Conservation (phyloP, 1,140 invertebrate genomes). For the Panagrolaimus sp. region DNA sequence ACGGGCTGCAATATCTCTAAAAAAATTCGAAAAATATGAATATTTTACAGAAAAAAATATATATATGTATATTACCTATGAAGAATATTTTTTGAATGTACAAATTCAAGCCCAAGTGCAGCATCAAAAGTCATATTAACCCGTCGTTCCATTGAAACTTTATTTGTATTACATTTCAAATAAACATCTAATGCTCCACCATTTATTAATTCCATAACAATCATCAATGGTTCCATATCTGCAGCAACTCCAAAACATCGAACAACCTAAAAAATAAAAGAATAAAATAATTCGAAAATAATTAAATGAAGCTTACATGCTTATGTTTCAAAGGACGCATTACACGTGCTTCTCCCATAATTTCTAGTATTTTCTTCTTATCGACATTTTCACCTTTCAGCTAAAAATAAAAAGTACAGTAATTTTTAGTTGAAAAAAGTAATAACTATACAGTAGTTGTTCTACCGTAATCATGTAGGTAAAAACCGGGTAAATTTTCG, state of each 20-base stretch:
- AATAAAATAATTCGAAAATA: no score
- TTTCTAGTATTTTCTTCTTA: not conserved
- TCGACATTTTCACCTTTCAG: slow-evolving; percentile 6
- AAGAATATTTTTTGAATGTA: slow-evolving; percentile 66
- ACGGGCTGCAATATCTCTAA: slow-evolving; percentile 10
- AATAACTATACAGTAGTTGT: no score
- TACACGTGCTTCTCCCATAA: not conserved
- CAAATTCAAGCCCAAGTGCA: slow-evolving; percentile 64
- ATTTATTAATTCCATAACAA: slow-evolving; percentile 41
- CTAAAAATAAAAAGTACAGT: slow-evolving; percentile 12
- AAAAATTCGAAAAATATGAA: not conserved
- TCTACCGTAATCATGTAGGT: no score
- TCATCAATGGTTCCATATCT: slow-evolving; percentile 29
- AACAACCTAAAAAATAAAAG: not conserved
- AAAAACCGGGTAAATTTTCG: no score
- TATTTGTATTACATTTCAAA: slow-evolving; percentile 28
- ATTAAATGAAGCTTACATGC: not conserved
- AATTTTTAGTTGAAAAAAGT: no score
- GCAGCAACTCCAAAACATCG: slow-evolving; percentile 26
- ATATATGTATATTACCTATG: slow-evolving; percentile 87
- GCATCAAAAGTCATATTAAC: slow-evolving; percentile 23
- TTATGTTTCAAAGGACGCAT: slow-evolving; percentile 4
- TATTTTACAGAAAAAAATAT: no score
- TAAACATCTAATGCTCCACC: slow-evolving; percentile 36
- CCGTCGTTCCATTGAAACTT: slow-evolving; percentile 15